Conservation (phyloP, 2,888 invertebrate species). For the Platypus cylindrus region DNA sequence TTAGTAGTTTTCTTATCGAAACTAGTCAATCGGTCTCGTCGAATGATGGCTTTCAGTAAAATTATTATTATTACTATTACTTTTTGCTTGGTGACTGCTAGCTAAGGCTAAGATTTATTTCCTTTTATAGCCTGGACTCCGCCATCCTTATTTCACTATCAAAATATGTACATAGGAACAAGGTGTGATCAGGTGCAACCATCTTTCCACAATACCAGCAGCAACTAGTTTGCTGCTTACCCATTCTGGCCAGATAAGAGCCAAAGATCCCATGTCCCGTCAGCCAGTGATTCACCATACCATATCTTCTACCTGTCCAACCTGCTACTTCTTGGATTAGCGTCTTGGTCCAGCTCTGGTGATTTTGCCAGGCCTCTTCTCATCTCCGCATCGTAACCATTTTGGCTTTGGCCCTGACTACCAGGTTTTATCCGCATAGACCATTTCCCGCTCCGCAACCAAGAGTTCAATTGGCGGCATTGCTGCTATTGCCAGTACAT, state of each 20-base stretch:
- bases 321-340: slow-evolving; percentile 1
- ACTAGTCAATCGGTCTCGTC: no score
- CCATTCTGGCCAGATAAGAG: not conserved
- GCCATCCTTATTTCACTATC: no score
- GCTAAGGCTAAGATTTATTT: no score
- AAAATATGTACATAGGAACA: no score
- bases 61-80: not conserved
- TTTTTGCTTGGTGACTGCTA: not conserved
- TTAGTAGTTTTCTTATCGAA: no score
- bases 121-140: no score
- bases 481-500: not conserved
- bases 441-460: no score
- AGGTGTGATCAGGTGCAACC: slow-evolving; percentile 1
- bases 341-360: not conserved
- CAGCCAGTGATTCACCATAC: slow-evolving; percentile 1
- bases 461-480: not conserved
- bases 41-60: not conserved
- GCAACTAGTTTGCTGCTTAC: not conserved
- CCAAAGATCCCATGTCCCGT: slow-evolving; percentile 1
- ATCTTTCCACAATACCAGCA: not conserved
- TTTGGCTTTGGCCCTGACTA: not conserved
- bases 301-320: slow-evolving; percentile 3
- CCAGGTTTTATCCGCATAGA: no score
- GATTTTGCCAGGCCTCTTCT: not conserved
- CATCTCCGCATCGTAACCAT: not conserved